Evolutionary conservation across 2,113 vertebrate species (phyloP).

Genomic region (Delphinapterus leucas): DNA sequence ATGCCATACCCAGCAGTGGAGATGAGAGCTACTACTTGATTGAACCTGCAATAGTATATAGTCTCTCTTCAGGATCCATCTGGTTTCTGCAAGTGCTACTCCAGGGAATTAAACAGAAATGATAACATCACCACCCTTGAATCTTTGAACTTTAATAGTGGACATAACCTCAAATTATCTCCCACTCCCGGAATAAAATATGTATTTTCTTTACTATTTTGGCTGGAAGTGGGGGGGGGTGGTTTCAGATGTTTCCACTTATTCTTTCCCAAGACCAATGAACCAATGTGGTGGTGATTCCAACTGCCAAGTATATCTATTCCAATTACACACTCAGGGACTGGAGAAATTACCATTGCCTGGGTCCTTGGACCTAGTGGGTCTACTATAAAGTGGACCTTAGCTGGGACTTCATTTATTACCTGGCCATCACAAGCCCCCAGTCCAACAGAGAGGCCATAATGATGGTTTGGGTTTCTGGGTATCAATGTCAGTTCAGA

Average conservation of each 20-base stretch:
- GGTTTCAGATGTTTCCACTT: background rate
- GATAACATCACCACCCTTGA: background rate
- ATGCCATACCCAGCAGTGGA: background rate
- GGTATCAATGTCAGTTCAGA: background rate
- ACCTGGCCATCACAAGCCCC: too few relatives aligned
- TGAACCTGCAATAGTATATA: background rate
- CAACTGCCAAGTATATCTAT: background rate
- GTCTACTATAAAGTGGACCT: background rate
- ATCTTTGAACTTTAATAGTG: background rate
- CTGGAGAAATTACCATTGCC: background rate
- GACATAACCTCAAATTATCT: background rate
- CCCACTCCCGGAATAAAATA: background rate
- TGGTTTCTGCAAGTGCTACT: background rate
- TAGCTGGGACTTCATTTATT: background rate
- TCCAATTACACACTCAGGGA: background rate
- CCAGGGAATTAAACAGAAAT: background rate
- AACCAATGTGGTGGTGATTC: background rate
- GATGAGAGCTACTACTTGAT: background rate
- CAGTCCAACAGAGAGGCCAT: too few relatives aligned
- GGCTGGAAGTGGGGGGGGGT: background rate
- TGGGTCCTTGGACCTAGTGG: background rate
- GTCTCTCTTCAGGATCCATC: background rate
- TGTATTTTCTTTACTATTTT: background rate
- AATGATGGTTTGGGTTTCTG: background rate
- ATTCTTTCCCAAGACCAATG: background rate